Base-by-base conservation (phyloP, 1,140 invertebrate species). In the Heterodera carotae region DNA sequence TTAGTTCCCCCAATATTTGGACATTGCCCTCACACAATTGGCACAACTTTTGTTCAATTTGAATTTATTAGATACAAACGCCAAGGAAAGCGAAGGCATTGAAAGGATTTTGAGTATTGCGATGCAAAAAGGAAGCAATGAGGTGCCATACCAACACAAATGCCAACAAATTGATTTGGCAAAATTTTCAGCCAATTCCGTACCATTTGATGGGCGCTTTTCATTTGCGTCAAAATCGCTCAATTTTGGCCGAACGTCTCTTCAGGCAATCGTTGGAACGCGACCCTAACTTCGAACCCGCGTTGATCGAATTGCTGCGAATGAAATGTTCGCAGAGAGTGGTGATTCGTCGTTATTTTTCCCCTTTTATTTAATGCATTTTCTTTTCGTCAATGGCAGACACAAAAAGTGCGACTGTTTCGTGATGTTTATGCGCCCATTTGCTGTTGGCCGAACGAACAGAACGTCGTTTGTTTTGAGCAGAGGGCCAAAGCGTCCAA, bases 371-470 rank as follows among this genome's bases (percentile, higher is more conserved):
- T 31, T 22, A 69, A 39, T 69, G 34, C 3, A 69, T 39, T 25
- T 39, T 22, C 34, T 2, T 59, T 71, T 34, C 33, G 53, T 18
- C n/a, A 12, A 10, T 59, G n/a, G 10, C 25, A 74, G 64, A 10
- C 1, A 5, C 27, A 59, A 66, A 73, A 29, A 18, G 15, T 64
- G 59, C 62, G 27, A 12, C 8, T 22, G 34, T 15, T 60, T 27
- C 59, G 64, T 8, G 34, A 74, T 18, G 27, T 59, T 56, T 74
- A 59, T 33, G 22, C 71, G 12, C 71, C 71, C 25, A 18, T 74
- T 15, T 77, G 76, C 69, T 77, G 76, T 31, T 77, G 76, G 76
- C 76, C 76, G 10, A 77, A 72, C 66, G 69, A 77, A 43, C 68
- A 53, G 60, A 36, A 77, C 25, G 59, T 77, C 31, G 64, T 31